A percentile compares a stretch with the other conserved stretches of the same genome.
These are phyloP conservation scores for Taeniopygia guttata DNA, from an alignment of 2,797 vertebrate species.

Conservation along the genomic window DNA sequence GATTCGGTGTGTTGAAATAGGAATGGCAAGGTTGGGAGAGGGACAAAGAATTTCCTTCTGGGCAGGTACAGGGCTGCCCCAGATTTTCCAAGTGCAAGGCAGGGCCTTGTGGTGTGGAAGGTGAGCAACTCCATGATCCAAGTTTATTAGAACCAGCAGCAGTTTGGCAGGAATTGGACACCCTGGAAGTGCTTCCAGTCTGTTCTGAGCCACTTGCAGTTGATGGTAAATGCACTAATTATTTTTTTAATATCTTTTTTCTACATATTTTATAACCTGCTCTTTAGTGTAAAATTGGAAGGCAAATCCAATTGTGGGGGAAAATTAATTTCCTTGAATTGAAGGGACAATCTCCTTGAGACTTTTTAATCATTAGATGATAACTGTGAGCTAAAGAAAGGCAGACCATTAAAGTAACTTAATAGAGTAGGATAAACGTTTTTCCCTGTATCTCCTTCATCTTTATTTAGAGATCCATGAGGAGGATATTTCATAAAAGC, in stretches of 20 bases:
- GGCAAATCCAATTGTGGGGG: slow-evolving; percentile 46
- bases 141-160: not conserved
- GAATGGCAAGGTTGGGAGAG: not conserved
- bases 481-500: slow-evolving; percentile 53
- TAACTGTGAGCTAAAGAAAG: slow-evolving; percentile 38
- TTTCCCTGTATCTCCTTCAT: slow-evolving; percentile 42
- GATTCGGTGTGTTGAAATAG: not conserved
- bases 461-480: slow-evolving; percentile 59
- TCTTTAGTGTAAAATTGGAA: slow-evolving; percentile 44
- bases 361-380: slow-evolving; percentile 58
- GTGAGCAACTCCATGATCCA: not conserved
- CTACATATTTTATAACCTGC: slow-evolving; percentile 17
- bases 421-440: slow-evolving; percentile 49
- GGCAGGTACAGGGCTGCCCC: not conserved
- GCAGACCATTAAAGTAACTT: slow-evolving; percentile 55
- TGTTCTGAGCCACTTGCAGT: not conserved
- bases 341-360: slow-evolving; percentile 57
- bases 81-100: rapidly evolving
- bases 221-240: not conserved
- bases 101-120: not conserved
- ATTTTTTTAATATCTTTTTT: slow-evolving; percentile 36
- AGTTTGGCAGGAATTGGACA: not conserved
- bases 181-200: not conserved
- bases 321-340: slow-evolving; percentile 58
- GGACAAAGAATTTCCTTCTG: not conserved